Evolutionary conservation across 2,888 invertebrate genomes (phyloP).

Genomic region (Pardosa pseudoannulata): DNA sequence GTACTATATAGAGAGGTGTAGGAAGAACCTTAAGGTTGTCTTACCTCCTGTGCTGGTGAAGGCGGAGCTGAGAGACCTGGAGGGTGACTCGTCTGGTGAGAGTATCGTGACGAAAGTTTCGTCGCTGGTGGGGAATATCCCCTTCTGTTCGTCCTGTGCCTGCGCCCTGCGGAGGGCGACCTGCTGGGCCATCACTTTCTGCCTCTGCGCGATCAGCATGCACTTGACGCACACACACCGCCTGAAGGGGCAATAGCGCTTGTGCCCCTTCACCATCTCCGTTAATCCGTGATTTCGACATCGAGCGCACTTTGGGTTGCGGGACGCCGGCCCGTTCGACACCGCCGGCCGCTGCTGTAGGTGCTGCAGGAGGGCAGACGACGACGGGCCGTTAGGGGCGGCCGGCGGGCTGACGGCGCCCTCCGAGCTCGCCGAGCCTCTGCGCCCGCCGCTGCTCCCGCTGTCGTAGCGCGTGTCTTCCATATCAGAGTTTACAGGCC

Average conservation of each 20-base stretch:
- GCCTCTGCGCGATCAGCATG: conserved; percentile 57
- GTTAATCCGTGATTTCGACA: conserved; percentile 90
- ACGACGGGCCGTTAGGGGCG: background rate
- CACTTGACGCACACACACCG: conserved; percentile 58
- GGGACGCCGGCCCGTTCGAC: background rate
- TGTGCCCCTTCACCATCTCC: conserved; percentile 90
- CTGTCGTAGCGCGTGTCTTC: background rate
- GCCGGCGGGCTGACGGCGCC: no score
- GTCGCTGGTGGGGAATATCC: background rate
- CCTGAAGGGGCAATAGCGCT: conserved; percentile 79
- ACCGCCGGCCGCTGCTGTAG: background rate
- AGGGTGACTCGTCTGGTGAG: background rate
- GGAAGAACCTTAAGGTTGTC: no score
- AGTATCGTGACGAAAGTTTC: background rate
- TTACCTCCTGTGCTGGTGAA: background rate
- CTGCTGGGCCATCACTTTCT: conserved; percentile 67
- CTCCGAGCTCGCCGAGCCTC: no score
- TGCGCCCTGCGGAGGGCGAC: conserved; percentile 61
- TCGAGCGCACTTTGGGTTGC: conserved; percentile 82
- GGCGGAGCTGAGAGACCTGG: background rate
- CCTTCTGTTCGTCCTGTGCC: conserved; percentile 49
- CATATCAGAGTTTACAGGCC: background rate
- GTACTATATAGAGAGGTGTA: no score
- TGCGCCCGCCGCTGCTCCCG: background rate
- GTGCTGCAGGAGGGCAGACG: background rate